These are phyloP conservation scores for Glyptemys insculpta DNA, from an alignment of 2,797 vertebrate species.

Conservation along the genomic window DNA sequence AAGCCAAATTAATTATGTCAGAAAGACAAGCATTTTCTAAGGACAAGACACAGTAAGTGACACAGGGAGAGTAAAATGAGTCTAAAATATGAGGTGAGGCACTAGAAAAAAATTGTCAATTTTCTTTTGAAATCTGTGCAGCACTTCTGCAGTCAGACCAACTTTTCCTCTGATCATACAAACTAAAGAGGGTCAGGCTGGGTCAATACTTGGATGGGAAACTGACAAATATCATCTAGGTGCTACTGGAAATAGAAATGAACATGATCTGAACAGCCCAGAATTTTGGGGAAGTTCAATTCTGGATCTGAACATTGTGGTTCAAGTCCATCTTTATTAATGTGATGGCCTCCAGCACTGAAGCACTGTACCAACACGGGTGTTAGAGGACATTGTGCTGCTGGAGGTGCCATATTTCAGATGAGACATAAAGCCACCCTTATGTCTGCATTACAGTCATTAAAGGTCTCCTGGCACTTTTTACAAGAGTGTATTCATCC, in stretches of 20 bases:
- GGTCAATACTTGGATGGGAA: constrained; percentile 7
- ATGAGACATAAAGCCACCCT: not conserved
- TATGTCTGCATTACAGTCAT: constrained; percentile 10
- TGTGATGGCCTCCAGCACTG: not conserved
- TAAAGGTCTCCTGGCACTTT: constrained; percentile 19
- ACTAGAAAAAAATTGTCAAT: not conserved
- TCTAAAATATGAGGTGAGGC: constrained; percentile 23
- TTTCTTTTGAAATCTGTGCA: not conserved
- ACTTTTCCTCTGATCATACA: not conserved
- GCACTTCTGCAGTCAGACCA: not conserved
- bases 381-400: not conserved
- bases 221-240: not conserved
- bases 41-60: constrained; percentile 4
- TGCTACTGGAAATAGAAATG: not conserved
- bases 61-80: not conserved
- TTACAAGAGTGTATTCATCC: not conserved
- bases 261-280: not conserved
- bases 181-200: not conserved
- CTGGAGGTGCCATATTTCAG: constrained; percentile 2
- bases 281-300: not conserved
- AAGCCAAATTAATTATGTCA: not conserved
- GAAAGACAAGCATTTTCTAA: constrained; percentile 26
- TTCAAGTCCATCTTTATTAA: not conserved
- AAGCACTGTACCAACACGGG: not conserved
- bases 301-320: not conserved